Conservation (phyloP, 2,888 invertebrate genomes). For the Hartigia nigra region DNA sequence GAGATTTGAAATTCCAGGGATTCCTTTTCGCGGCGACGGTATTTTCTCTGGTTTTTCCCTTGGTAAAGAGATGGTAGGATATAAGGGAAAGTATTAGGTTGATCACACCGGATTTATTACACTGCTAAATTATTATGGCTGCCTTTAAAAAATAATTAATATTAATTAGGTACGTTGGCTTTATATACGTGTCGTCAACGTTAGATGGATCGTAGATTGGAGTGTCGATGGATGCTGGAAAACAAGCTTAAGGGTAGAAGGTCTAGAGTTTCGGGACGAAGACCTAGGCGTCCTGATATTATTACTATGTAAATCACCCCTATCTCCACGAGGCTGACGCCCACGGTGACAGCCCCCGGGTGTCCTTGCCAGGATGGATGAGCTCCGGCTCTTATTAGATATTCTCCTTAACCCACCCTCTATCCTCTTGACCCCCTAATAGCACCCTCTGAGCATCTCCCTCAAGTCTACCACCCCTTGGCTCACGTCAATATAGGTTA, state of each 20-base stretch:
- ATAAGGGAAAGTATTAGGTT: background rate
- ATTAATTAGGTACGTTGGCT: background rate
- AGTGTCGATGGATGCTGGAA: slow-evolving; percentile 10
- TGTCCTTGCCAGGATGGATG: slow-evolving; percentile 60
- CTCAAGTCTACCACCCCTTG: slow-evolving; percentile 42
- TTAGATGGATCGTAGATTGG: background rate
- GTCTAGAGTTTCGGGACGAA: background rate
- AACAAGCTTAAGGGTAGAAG: slow-evolving; percentile 15
- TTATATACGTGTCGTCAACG: background rate
- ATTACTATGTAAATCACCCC: slow-evolving; percentile 67
- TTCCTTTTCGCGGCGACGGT: background rate
- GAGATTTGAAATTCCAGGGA: background rate
- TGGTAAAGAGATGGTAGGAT: background rate
- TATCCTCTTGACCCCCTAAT: slow-evolving; percentile 36
- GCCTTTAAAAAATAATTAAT: background rate
- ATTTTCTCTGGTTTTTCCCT: background rate
- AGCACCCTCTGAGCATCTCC: slow-evolving; percentile 27
- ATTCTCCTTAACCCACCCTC: slow-evolving; percentile 49
- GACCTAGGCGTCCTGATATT: slow-evolving; percentile 57
- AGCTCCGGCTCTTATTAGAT: slow-evolving; percentile 62
- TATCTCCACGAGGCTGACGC: slow-evolving; percentile 53
- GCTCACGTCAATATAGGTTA: slow-evolving; percentile 47
- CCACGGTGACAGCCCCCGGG: slow-evolving; percentile 64
- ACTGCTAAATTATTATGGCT: too few relatives aligned
- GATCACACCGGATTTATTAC: background rate